Evolutionary conservation across 1,140 invertebrate genomes (phyloP).

Genomic region (Camponotus vicinus): DNA sequence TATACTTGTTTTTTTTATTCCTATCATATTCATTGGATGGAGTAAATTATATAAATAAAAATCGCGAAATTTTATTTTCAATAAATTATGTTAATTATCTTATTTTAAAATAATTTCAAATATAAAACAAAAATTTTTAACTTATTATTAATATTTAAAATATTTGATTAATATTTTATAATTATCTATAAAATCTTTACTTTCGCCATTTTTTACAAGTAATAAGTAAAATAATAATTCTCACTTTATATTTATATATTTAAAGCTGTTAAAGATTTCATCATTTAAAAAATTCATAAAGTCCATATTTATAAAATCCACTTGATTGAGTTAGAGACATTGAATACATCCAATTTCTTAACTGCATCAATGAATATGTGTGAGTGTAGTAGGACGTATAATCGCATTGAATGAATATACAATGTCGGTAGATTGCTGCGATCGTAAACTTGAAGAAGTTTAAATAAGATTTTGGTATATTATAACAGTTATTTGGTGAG

Average conservation of each 20-base stretch:
- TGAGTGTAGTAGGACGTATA: neutral
- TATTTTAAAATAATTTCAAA: neutral
- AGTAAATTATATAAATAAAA: neutral
- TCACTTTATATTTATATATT: neutral
- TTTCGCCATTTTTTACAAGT: neutral
- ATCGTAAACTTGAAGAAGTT: constrained; percentile 15
- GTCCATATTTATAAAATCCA: neutral
- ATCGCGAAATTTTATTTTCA: neutral
- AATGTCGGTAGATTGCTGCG: constrained; percentile 36
- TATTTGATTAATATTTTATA: no score
- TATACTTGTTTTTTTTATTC: neutral
- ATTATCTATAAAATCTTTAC: neutral
- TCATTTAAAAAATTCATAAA: no score
- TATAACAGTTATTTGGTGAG: constrained; percentile 43
- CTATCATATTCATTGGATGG: neutral
- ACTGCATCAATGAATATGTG: constrained; percentile 10
- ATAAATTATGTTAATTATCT: neutral
- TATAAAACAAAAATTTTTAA: neutral
- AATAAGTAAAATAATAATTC: neutral
- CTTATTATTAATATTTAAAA: no score
- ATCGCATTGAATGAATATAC: constrained; percentile 34
- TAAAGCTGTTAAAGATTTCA: neutral
- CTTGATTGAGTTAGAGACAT: neutral
- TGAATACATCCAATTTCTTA: constrained; percentile 18
- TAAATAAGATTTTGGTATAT: constrained; percentile 55